Evolutionary conservation across 2,797 vertebrate genomes (phyloP), one percentile per base, ranked within the genome.

Genomic region (Ctenopoma kingsleyae): DNA sequence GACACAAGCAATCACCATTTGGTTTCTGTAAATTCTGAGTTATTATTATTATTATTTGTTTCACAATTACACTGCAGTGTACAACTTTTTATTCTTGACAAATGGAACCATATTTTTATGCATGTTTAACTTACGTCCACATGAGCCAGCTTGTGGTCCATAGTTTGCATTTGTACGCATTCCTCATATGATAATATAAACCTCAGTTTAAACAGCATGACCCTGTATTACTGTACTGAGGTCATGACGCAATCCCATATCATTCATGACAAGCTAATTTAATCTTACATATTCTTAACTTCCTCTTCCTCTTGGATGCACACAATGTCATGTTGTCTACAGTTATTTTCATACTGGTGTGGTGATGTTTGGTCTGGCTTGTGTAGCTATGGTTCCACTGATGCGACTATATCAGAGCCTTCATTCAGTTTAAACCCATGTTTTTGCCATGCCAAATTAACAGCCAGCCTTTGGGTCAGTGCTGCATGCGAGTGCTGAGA

Each of bases 381-480:
- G 9, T 20, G 61, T 62, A 36, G 71, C 69, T 51, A 25, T n/a
- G 0, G 44, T 49, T 70, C 71, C 46, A n/a, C 12, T 36, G 62
- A 50, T 76, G 59, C 53, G 73, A 50, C 74, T 61, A 10, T 35
- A 80, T 77, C 56, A 68, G 76, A 68, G 57, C 62, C 59, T 59
- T 82, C 82, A 56, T 84, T 86, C 85, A 68, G 61, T 53, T 63
- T 56, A 71, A 81, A 74, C 53, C 66, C 50, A 43, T 91, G 88
- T 92, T 93, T 91, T 91, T 1, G 52, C 82, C 78, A 90, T 88
- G 86, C 76, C 87, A 91, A 87, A 92, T 90, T 90, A 82, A 69
- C 78, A 87, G 78, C 70, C 60, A 51, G 78, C 86, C 69, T 90
- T 83, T 86, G 87, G 80, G 83, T 88, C 87, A 87, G 64, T 64